Percentiles rank a stretch among this genome's conserved stretches.
Evolutionary conservation across 2,797 vertebrate genomes (phyloP).

Genomic region (Premnoplex brunnescens): DNA sequence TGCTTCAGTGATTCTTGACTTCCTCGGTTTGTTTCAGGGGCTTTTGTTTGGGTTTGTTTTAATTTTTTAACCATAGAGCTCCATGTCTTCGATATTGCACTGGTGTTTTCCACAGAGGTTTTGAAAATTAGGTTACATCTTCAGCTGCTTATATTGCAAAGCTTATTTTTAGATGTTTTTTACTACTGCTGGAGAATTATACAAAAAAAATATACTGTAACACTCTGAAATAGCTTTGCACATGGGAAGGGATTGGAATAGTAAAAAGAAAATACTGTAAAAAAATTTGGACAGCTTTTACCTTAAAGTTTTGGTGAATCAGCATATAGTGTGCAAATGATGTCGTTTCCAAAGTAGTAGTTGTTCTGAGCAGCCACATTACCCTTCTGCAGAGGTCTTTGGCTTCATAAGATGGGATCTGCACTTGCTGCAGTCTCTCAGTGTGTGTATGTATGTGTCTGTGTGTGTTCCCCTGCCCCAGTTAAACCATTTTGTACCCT

Average conservation of each 20-base stretch:
- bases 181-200: neutral
- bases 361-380: neutral
- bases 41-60: neutral
- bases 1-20: neutral
- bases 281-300: neutral
- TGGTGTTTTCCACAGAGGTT: neutral
- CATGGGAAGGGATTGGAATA: neutral
- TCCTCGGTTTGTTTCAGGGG: accelerated
- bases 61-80: neutral
- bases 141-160: neutral
- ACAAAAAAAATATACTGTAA: neutral
- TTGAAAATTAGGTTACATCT: neutral
- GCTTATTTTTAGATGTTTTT: neutral
- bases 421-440: neutral
- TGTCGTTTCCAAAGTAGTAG: neutral
- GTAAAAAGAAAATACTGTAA: neutral
- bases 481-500: neutral
- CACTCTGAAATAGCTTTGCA: neutral
- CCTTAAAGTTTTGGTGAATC: neutral
- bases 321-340: neutral
- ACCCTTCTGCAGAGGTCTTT: neutral
- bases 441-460: neutral
- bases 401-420: neutral
- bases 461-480: neutral
- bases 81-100: neutral